Conservation (phyloP, 2,797 vertebrate genomes). For the Cephalopachus bancanus region DNA sequence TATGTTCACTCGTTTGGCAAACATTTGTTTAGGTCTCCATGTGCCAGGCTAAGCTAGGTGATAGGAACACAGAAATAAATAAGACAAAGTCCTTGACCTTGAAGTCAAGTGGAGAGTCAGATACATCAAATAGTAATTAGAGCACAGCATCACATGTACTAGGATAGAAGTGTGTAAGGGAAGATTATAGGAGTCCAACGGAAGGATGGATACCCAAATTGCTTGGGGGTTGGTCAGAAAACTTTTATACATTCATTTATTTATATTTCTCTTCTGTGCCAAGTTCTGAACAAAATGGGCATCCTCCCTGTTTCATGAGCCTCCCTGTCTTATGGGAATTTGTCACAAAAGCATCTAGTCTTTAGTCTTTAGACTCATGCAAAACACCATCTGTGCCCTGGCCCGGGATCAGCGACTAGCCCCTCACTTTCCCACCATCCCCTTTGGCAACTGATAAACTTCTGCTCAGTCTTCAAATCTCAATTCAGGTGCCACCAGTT, state of each 20-base stretch:
- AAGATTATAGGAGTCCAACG: not conserved
- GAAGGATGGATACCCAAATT: not conserved
- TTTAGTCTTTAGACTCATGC: not conserved
- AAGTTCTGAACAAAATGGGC: not conserved
- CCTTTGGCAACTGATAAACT: not conserved
- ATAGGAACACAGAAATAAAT: not conserved
- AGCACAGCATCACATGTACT: not conserved
- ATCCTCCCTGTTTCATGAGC: not conserved
- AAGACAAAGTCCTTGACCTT: constrained; percentile 40
- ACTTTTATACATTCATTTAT: not conserved
- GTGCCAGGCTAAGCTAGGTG: not conserved
- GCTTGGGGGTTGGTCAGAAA: not conserved
- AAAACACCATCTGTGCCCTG: not conserved
- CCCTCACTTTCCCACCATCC: not conserved
- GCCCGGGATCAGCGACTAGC: not conserved
- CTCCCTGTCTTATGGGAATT: not conserved
- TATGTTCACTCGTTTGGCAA: not conserved
- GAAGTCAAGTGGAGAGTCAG: not conserved
- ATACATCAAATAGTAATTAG: not conserved
- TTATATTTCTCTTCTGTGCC: not conserved
- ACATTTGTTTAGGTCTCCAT: not conserved
- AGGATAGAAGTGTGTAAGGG: not conserved
- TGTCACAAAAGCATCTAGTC: not conserved
- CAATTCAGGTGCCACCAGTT: not conserved
- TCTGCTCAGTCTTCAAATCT: not conserved